Evolutionary conservation across 2,888 invertebrate genomes (phyloP).

Genomic region (Malthinus seriepunctatus): DNA sequence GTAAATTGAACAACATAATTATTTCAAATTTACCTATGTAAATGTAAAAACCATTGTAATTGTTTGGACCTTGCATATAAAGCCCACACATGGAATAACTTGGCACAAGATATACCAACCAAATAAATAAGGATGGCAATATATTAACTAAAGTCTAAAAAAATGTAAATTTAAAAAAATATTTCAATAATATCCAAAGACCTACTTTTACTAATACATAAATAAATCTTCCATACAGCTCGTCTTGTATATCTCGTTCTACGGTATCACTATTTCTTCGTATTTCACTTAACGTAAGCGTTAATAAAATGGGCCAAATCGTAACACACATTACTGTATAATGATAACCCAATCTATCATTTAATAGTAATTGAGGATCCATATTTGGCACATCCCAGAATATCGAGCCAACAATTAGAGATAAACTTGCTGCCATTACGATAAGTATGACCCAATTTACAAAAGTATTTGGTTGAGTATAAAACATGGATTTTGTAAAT

Average conservation of each 20-base stretch:
- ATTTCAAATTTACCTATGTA: conserved; percentile 63
- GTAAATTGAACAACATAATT: too few relatives aligned
- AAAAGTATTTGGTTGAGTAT: conserved; percentile 84
- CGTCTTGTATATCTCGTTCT: conserved; percentile 79
- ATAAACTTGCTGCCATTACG: conserved; percentile 78
- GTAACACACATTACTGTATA: conserved; percentile 79
- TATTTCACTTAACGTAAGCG: conserved; percentile 64
- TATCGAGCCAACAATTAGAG: conserved; percentile 81
- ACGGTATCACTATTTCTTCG: conserved; percentile 65
- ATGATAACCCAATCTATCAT: conserved; percentile 85
- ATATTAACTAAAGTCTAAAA: conserved; percentile 78
- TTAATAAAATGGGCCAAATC: conserved; percentile 76
- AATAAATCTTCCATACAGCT: conserved; percentile 76
- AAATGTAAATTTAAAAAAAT: conserved; percentile 17
- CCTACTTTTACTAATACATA: conserved; percentile 81
- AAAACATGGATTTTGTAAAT: conserved; percentile 70
- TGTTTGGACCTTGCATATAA: conserved; percentile 69
- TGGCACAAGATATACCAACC: conserved; percentile 84
- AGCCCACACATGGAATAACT: conserved; percentile 88
- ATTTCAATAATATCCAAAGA: conserved; percentile 18
- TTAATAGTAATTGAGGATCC: conserved; percentile 72
- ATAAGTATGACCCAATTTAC: conserved; percentile 78
- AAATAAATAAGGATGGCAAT: conserved; percentile 77
- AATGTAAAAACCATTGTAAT: conserved; percentile 71
- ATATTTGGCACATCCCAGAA: conserved; percentile 87